Evolutionary conservation across 2,113 vertebrate genomes (phyloP).

Genomic region (Pangasianodon hypophthalmus): DNA sequence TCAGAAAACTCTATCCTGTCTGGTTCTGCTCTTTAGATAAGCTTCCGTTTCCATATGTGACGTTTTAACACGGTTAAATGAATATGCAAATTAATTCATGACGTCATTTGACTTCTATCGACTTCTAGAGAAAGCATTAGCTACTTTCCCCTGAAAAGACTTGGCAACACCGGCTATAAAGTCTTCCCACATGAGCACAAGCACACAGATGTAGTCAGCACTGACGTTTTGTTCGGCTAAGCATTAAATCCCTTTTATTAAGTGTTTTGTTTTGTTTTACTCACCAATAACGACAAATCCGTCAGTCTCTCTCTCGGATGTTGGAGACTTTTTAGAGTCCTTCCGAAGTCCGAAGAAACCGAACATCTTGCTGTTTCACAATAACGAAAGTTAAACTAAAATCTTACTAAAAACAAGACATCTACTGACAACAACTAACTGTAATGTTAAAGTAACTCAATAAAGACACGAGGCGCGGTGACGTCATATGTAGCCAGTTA

Average conservation of each 20-base stretch:
- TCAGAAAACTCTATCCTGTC: too few relatives aligned
- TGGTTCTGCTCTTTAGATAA: neutral
- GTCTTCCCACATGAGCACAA: neutral
- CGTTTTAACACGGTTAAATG: too few relatives aligned
- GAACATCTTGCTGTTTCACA: conserved; percentile 74
- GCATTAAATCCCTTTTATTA: neutral
- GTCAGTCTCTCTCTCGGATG: conserved; percentile 83
- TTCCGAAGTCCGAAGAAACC: conserved; percentile 85
- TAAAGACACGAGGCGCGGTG: neutral
- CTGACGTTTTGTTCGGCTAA: neutral
- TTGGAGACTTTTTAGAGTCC: conserved; percentile 78
- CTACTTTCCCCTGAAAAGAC: too few relatives aligned
- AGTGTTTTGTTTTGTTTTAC: conserved; percentile 38
- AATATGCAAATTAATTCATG: too few relatives aligned
- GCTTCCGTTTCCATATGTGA: too few relatives aligned
- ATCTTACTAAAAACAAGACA: neutral
- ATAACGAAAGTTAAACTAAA: neutral
- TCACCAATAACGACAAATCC: conserved; percentile 93
- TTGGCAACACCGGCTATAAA: too few relatives aligned
- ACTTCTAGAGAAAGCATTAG: too few relatives aligned
- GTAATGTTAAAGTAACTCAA: too few relatives aligned
- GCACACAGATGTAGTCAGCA: neutral
- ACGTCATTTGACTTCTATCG: too few relatives aligned
- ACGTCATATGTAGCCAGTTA: neutral
- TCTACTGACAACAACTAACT: neutral